Evolutionary conservation across 2,888 invertebrate genomes (phyloP).

Genomic region (Meliscaeva auricollis): DNA sequence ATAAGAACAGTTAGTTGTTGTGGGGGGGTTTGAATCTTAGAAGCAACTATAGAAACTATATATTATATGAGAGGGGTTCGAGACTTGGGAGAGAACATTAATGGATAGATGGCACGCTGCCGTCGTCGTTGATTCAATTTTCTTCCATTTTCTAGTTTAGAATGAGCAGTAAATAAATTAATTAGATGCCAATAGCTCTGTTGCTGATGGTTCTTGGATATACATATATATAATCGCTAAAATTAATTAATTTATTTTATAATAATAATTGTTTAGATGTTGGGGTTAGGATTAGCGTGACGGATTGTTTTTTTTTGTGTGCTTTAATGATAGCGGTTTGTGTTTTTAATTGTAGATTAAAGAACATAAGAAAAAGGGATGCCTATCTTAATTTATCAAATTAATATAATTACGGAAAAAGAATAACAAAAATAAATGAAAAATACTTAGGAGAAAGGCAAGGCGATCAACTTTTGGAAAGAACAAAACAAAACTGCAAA

Average conservation of each 20-base stretch:
- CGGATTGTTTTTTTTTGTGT: background rate
- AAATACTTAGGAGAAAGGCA: too few species aligned
- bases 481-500: too few species aligned
- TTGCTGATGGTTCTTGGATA: too few species aligned
- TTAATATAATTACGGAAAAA: too few species aligned
- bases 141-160: constrained; percentile 2
- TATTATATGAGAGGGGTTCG: background rate
- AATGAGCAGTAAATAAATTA: constrained; percentile 6
- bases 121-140: constrained; percentile 1
- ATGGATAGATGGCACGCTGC: background rate
- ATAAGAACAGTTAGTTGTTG: constrained; percentile 22
- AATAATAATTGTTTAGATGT: background rate
- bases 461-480: too few species aligned
- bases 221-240: too few species aligned
- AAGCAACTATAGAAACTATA: too few species aligned
- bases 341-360: too few species aligned
- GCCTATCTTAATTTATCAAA: too few species aligned
- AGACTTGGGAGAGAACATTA: background rate
- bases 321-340: too few species aligned
- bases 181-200: constrained; percentile 6
- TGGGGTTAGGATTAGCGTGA: background rate
- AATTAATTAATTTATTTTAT: constrained; percentile 13
- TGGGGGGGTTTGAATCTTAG: background rate
- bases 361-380: too few species aligned
- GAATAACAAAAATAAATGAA: too few species aligned